Percentiles rank a stretch among this genome's conserved stretches.
Conservation (phyloP, 64 coral and sea anemone genomes). For the Catalaphyllia jardinei region DNA sequence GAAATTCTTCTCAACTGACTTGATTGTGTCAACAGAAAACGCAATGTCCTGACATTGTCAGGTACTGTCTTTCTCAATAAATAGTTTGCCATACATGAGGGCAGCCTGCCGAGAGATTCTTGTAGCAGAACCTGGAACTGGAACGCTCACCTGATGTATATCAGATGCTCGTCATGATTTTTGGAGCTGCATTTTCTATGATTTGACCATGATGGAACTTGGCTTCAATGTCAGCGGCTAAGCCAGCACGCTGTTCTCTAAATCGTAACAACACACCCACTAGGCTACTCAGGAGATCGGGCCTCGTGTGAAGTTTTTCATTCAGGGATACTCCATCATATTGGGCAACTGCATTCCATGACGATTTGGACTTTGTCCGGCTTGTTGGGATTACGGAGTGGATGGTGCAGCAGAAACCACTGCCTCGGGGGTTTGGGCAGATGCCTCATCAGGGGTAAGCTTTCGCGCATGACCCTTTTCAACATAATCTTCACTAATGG, state of each 20-base stretch:
- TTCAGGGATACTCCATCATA: constrained; percentile 42
- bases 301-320: constrained; percentile 22
- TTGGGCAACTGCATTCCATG: constrained; percentile 64
- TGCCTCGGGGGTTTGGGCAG: not conserved
- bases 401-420: constrained; percentile 44
- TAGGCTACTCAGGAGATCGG: constrained; percentile 61
- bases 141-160: constrained; percentile 58
- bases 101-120: too few relatives aligned
- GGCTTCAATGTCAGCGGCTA: constrained; percentile 47
- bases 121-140: too few relatives aligned
- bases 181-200: too few relatives aligned
- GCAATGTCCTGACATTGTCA: constrained; percentile 44
- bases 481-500: constrained; percentile 40
- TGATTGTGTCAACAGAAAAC: constrained; percentile 53
- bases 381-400: constrained; percentile 50
- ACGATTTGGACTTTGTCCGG: constrained; percentile 60
- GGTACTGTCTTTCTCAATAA: constrained; percentile 54
- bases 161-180: constrained; percentile 46
- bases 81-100: constrained; percentile 60
- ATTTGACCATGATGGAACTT: constrained; percentile 60
- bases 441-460: constrained; percentile 33
- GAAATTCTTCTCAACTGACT: constrained; percentile 53
- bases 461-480: constrained; percentile 38
- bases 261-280: constrained; percentile 56
- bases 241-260: constrained; percentile 36